These are phyloP conservation scores for Tauraco erythrolophus DNA, from an alignment of 2,113 vertebrate genomes.

Conservation along the genomic window DNA sequence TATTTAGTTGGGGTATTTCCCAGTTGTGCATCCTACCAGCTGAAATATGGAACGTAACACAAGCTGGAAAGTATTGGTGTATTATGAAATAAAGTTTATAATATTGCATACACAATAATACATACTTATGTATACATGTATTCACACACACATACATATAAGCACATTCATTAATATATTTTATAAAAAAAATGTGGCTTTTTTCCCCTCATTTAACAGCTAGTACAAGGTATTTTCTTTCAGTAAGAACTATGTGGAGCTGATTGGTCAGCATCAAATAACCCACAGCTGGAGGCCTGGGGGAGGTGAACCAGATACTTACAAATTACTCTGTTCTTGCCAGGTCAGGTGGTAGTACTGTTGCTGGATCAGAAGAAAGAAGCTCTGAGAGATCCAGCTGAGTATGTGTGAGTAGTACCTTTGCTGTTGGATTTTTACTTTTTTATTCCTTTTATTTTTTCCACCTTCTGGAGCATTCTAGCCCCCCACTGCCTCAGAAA, in stretches of 20 bases:
- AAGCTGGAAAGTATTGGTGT: neutral
- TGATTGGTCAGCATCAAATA: neutral
- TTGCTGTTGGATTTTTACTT: neutral
- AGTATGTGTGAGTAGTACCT: neutral
- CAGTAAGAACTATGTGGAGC: neutral
- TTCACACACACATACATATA: neutral
- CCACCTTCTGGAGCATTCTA: neutral
- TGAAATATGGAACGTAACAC: neutral
- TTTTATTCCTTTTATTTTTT: neutral
- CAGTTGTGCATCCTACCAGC: neutral
- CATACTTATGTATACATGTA: neutral
- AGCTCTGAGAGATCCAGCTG: neutral
- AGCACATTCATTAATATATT: neutral
- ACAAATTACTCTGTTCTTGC: neutral
- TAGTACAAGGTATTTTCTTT: neutral
- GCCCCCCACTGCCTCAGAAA: neutral
- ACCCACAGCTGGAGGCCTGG: neutral
- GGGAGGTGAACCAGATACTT: neutral
- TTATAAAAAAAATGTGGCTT: neutral
- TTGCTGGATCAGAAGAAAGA: neutral
- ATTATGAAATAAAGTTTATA: neutral
- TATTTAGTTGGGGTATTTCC: neutral
- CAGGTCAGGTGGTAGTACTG: neutral
- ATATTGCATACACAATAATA: neutral
- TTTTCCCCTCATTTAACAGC: neutral